phyloP scores from a whole-genome alignment of 2,888 invertebrate genomes.

The Cheilosia urbana region DNA sequence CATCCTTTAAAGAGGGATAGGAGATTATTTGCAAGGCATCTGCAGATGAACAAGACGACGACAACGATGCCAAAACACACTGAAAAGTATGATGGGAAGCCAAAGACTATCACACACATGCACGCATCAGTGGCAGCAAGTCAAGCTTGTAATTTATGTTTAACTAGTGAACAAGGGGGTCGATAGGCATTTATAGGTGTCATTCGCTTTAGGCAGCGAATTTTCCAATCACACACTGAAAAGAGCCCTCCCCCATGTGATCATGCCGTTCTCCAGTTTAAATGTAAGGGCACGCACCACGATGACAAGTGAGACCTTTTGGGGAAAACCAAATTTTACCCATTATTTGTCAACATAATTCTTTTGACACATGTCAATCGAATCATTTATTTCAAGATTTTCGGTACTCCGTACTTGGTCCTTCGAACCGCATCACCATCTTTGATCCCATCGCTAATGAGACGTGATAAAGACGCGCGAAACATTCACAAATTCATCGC shows the following conservation, averaged over 20 bases:
- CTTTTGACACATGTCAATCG: slow-evolving; percentile 41
- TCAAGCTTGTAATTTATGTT: slow-evolving; percentile 74
- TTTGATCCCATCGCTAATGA: slow-evolving; percentile 59
- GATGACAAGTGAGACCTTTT: slow-evolving; percentile 44
- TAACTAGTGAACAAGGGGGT: slow-evolving; percentile 74
- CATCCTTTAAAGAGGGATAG: slow-evolving; percentile 43
- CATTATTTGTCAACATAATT: slow-evolving; percentile 26
- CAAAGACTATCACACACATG: slow-evolving; percentile 36
- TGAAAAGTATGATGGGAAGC: slow-evolving; percentile 59
- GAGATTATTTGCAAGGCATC: slow-evolving; percentile 38
- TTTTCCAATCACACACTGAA: slow-evolving; percentile 58
- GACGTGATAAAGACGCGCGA: slow-evolving; percentile 22
- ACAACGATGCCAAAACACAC: slow-evolving; percentile 49
- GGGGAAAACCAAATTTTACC: slow-evolving; percentile 1
- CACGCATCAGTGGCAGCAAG: slow-evolving; percentile 66
- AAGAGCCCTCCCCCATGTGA: not conserved
- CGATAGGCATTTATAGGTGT: slow-evolving; percentile 74
- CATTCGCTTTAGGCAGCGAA: slow-evolving; percentile 66
- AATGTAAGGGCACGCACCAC: slow-evolving; percentile 26
- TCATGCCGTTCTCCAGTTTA: not conserved
- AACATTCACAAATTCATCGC: slow-evolving; percentile 67
- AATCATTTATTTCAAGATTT: slow-evolving; percentile 17
- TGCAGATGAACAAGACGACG: slow-evolving; percentile 25
- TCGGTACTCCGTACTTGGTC: slow-evolving; percentile 28
- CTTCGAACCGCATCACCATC: slow-evolving; percentile 50